Evolutionary conservation across 2,797 vertebrate genomes (phyloP), one percentile per base, ranked within the genome.

Genomic region (Phrynocephalus vlangalii): DNA sequence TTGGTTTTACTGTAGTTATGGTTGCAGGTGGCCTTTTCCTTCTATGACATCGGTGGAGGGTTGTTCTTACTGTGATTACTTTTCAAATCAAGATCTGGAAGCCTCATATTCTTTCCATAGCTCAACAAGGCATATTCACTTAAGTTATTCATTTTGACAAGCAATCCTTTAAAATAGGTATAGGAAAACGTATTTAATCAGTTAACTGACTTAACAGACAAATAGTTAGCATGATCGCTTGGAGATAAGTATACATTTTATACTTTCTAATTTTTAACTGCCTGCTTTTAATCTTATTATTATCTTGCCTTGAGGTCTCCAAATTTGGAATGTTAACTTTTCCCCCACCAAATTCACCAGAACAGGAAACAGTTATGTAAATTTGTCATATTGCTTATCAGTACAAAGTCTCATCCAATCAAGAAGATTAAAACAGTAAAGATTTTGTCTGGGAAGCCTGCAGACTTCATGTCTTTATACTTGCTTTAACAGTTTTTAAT

Each of bases 401-500:
- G 7, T 33, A 63, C 16, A 80, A 80, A 80, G 28, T 22, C 5
- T 11, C n/a, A 33, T 63, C 18, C 56, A 10, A 60, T 60, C 50
- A 79, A 56, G 77, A 26, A 79, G 50, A 60, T 79, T 79, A 56
- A 33, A 79, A 30, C 5, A 28, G 15, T 78, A 78, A 79, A 33
- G 30, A 73, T 30, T 9, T 84, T 28, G 72, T 3, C 28, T 60
- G 70, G 15, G n/a, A 73, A 38, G 3, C 63, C 18, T 73, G 70
- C 6, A 60, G 28, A 22, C 5, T 73, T 73, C 30, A 84, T 60
- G 52, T 20, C 33, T 52, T 83, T 16, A 24, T 33, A 78, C 90
- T 87, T 15, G 11, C 10, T 28, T n/a, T n/a, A 63, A 30, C 15
- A 84, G 10, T 82, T 90, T 78, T 91, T 71, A 83, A 28, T 26